Percentiles rank a stretch among this genome's conserved stretches.
These are phyloP conservation scores for Aurelia aurita complex sp. Pacific DNA, from an alignment of 30 jellyfish, hydroid and myxozoan species.

Conservation along the genomic window DNA sequence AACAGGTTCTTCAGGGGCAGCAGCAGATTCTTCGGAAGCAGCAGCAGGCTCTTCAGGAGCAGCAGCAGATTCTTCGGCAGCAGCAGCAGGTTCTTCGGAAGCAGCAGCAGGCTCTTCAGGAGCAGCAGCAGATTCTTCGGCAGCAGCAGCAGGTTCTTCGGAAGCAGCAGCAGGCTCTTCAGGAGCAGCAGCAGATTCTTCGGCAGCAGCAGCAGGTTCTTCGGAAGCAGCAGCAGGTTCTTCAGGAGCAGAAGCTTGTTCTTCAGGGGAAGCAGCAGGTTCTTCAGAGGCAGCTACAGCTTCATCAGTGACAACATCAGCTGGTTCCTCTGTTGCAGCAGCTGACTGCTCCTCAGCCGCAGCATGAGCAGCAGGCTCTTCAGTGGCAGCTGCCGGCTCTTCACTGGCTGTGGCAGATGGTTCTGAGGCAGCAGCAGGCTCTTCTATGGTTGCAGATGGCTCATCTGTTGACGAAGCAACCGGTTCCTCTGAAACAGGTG, in stretches of 20 bases:
- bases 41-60: slow-evolving; percentile 36
- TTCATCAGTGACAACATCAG: not conserved
- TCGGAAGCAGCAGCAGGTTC: slow-evolving; percentile 14
- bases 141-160: not conserved
- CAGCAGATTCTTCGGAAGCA: not conserved
- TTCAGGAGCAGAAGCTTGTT: slow-evolving; percentile 22
- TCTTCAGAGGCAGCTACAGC: slow-evolving; percentile 27
- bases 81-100: slow-evolving; percentile 35
- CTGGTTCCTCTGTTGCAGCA: slow-evolving; percentile 5
- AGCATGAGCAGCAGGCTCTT: slow-evolving; percentile 17
- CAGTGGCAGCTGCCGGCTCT: slow-evolving; percentile 22
- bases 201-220: slow-evolving; percentile 11
- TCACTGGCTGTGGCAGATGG: slow-evolving; percentile 33
- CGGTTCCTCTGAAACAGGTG: slow-evolving; percentile 4
- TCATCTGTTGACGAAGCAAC: slow-evolving; percentile 14
- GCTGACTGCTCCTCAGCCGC: slow-evolving; percentile 14
- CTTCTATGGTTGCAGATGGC: slow-evolving; percentile 7
- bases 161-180: slow-evolving; percentile 29
- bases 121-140: not conserved
- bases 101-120: slow-evolving; percentile 37
- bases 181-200: not conserved
- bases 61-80: slow-evolving; percentile 9
- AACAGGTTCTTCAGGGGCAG: not conserved
- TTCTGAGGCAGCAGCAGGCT: slow-evolving; percentile 17
- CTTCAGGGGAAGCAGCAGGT: slow-evolving; percentile 21